Evolutionary conservation across 2,888 invertebrate species (phyloP).

Genomic region (Macroteleia sp.): DNA sequence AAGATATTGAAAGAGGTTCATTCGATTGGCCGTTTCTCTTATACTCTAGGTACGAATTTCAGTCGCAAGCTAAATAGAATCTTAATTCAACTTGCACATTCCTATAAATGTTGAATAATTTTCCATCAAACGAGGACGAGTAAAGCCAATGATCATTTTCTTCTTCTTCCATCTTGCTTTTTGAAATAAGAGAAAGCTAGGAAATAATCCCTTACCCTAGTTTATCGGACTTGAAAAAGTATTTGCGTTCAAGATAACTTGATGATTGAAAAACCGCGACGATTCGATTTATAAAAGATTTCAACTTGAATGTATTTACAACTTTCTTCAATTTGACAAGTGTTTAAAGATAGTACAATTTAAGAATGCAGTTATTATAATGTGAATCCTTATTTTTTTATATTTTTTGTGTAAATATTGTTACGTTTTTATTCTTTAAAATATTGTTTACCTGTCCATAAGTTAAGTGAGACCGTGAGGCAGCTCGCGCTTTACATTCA

Average conservation of each 20-base stretch:
- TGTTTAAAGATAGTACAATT: too few species aligned
- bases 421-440: too few species aligned
- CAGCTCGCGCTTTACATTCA: too few species aligned
- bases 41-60: slow-evolving; percentile 35
- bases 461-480: too few species aligned
- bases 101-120: neutral
- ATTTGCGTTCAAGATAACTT: slow-evolving; percentile 16
- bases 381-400: too few species aligned
- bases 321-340: too few species aligned
- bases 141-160: neutral
- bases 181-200: neutral
- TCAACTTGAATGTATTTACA: slow-evolving; percentile 45
- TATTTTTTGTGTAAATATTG: too few species aligned
- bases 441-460: too few species aligned
- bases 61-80: slow-evolving; percentile 43
- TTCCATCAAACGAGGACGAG: neutral
- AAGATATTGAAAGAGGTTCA: slow-evolving; percentile 44
- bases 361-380: slow-evolving; percentile 22
- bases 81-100: slow-evolving; percentile 12
- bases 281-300: slow-evolving; percentile 11
- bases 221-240: slow-evolving; percentile 49
- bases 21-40: slow-evolving; percentile 51
- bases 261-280: slow-evolving; percentile 5
- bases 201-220: slow-evolving; percentile 5
- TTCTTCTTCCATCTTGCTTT: too few species aligned